Evolutionary conservation across 2,888 invertebrate genomes (phyloP).

Genomic region (Volucella inanis): DNA sequence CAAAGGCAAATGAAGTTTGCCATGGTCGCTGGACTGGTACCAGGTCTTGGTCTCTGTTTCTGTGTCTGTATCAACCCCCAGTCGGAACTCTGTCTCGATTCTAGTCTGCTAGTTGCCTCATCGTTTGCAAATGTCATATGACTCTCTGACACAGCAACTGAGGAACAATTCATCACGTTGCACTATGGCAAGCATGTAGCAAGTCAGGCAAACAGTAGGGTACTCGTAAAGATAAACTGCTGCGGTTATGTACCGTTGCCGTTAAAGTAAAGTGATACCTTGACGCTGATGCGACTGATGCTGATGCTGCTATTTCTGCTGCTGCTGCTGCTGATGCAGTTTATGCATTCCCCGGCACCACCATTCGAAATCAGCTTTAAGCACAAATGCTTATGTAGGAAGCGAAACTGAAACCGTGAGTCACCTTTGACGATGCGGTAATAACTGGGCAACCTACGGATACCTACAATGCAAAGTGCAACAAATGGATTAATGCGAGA

Average conservation of each 20-base stretch:
- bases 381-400: slow-evolving; percentile 6
- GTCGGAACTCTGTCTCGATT: background rate
- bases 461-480: slow-evolving; percentile 1
- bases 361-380: slow-evolving; percentile 7
- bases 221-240: slow-evolving; percentile 26
- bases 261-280: slow-evolving; percentile 28
- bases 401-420: slow-evolving; percentile 3
- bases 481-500: slow-evolving; percentile 19
- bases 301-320: no score
- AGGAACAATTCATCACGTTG: slow-evolving; percentile 54
- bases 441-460: background rate
- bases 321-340: no score
- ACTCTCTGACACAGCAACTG: slow-evolving; percentile 47
- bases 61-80: no score
- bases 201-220: slow-evolving; percentile 5
- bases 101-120: slow-evolving; percentile 4
- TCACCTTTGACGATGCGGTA: slow-evolving; percentile 40
- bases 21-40: slow-evolving; percentile 49
- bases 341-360: background rate
- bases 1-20: slow-evolving; percentile 58
- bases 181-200: background rate
- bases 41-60: background rate
- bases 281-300: background rate
- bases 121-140: slow-evolving; percentile 60
- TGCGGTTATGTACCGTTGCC: slow-evolving; percentile 30